Evolutionary conservation across 1,140 invertebrate genomes (phyloP), one percentile per base, ranked within the genome.

Genomic region (Zaprionus nigranus): DNA sequence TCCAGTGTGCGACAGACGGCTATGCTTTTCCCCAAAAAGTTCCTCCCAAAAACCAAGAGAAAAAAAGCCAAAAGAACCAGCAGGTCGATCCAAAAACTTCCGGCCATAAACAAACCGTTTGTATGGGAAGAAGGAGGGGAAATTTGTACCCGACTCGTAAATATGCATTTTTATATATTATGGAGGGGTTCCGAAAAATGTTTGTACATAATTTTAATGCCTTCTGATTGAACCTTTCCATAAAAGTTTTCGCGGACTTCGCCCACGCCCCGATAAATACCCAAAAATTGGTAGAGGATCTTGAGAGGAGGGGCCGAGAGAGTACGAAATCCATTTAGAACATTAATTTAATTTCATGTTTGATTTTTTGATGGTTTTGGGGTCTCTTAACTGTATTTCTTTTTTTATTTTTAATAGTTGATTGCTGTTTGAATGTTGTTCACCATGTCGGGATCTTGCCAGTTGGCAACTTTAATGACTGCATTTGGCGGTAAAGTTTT

Each of bases 261-360:
- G 57, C 36, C 40, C 59, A 17, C 59, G 11, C 59, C 26, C 7
- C 24, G 58, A 65, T 60, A 73, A 72, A 66, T 72, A 17, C 53
- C 56, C 58, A 11, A 65, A 72, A 73, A 66, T 46, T 26, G 59
- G 17, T 24, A 54, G 28, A 59, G 60, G 40, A 57, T 59, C 20
- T 30, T 7, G 26, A 28, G 26, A 7, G 24, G 15, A 40, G 61
- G 36, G 30, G 28, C 2, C 7, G 24, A 46, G 5, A 62, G 11
- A 1, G 34, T 13, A 53, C 40, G 34, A 49, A 51, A 20, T 58
- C 59, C 59, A 67, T 57, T 60, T 85, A 72, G 78, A 75, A 69
- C 81, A 88, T 84, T 83, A 88, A 88, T 90, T 88, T 88, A 88
- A 88, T 90, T 88, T 90, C 82, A 88, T 90, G 85, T 88, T 88